Evolutionary conservation across 2,888 invertebrate genomes (phyloP).

Genomic region (Melipona bicolor): DNA sequence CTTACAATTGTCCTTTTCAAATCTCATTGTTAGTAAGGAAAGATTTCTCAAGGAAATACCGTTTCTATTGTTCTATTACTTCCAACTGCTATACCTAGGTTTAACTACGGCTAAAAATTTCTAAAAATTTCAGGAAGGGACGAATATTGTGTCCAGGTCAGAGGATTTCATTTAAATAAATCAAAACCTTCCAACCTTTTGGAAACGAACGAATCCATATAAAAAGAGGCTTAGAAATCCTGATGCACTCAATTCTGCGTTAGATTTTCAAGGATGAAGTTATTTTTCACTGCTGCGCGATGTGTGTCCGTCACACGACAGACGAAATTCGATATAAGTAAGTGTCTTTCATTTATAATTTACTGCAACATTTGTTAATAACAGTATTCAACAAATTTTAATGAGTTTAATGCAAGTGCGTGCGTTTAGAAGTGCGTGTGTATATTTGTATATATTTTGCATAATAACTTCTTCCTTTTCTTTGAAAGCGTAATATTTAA

Average conservation of each 20-base stretch:
- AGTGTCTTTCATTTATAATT: too few relatives aligned
- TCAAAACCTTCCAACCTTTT: not conserved
- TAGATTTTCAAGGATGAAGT: conserved; percentile 7
- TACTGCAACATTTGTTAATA: too few relatives aligned
- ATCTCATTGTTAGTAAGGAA: not conserved
- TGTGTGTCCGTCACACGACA: too few relatives aligned
- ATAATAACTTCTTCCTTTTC: too few relatives aligned
- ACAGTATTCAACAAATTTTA: too few relatives aligned
- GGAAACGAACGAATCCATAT: conserved; percentile 11
- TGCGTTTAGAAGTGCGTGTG: too few relatives aligned
- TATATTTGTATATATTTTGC: too few relatives aligned
- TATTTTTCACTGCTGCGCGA: not conserved
- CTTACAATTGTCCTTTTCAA: not conserved
- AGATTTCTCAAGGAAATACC: not conserved
- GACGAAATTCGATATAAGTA: too few relatives aligned
- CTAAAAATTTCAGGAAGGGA: not conserved
- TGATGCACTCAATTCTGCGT: conserved; percentile 4
- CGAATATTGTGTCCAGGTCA: not conserved
- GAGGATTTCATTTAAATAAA: not conserved
- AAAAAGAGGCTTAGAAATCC: not conserved
- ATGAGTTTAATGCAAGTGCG: too few relatives aligned
- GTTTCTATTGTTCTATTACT: not conserved
- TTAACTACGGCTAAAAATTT: not conserved
- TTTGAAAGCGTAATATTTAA: too few relatives aligned
- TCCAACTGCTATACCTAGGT: not conserved